These are phyloP conservation scores for Amphilophus citrinellus DNA, from an alignment of 2,113 vertebrate genomes.

Conservation along the genomic window DNA sequence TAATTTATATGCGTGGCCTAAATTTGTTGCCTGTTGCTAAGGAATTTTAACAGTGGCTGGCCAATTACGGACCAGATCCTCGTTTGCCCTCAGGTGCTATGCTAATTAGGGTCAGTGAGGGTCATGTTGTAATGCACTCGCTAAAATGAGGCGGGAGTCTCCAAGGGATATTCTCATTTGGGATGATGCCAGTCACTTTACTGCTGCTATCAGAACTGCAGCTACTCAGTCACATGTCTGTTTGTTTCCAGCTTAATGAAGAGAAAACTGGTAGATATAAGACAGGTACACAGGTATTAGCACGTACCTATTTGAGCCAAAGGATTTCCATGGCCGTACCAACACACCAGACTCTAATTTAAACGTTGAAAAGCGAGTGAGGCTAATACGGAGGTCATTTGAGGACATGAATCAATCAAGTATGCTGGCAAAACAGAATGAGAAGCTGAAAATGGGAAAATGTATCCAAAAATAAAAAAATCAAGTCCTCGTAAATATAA, in stretches of 20 bases:
- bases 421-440: neutral
- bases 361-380: constrained; percentile 3
- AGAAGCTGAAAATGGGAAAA: neutral
- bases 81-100: constrained; percentile 63
- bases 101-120: constrained; percentile 74
- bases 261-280: constrained; percentile 5
- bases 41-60: constrained; percentile 54
- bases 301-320: constrained; percentile 39
- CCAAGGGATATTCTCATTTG: constrained; percentile 49
- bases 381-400: neutral
- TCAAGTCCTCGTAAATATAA: neutral
- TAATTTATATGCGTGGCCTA: constrained; percentile 73
- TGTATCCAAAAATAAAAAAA: neutral
- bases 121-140: constrained; percentile 61
- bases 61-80: constrained; percentile 61
- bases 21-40: constrained; percentile 69
- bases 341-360: constrained; percentile 25
- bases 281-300: constrained; percentile 34
- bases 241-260: constrained; percentile 21
- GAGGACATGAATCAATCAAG: constrained; percentile 22
- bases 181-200: constrained; percentile 34
- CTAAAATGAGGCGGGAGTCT: constrained; percentile 63
- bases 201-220: constrained; percentile 13
- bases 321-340: constrained; percentile 13
- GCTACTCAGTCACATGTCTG: neutral